phyloP scores from a whole-genome alignment of 53 echinoderm and acorn worm genomes.

The Arbacia lixula region DNA sequence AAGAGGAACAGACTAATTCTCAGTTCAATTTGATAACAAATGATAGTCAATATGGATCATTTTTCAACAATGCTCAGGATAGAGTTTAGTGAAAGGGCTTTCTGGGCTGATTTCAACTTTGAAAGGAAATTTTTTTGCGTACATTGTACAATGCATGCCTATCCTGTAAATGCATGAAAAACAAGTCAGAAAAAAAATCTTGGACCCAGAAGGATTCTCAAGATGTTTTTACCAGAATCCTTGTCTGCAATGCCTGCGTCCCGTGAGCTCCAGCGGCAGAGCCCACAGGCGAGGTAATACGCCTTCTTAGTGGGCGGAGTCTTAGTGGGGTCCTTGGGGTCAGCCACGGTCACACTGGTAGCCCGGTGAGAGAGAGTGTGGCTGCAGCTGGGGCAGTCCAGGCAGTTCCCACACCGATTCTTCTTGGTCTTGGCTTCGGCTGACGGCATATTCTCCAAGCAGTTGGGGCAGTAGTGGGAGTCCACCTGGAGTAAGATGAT shows the following conservation, averaged over 20 bases:
- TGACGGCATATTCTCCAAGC: constrained; percentile 98
- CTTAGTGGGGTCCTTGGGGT: constrained; percentile 66
- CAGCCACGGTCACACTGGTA: constrained; percentile 82
- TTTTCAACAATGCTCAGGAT: no score
- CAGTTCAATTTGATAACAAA: no score
- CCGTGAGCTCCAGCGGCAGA: constrained; percentile 95
- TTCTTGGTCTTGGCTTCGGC: constrained; percentile 93
- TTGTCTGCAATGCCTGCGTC: constrained; percentile 93
- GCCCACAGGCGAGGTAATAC: constrained; percentile 95
- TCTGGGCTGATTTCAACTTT: no score
- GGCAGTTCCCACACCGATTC: constrained; percentile 96
- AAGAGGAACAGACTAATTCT: no score
- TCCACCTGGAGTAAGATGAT: constrained; percentile 85
- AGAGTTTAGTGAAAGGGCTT: no score
- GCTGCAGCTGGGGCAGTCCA: constrained; percentile 95
- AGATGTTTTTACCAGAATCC: constrained; percentile 89
- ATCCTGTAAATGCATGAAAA: no score
- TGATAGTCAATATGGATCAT: no score
- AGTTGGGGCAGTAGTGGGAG: constrained; percentile 97
- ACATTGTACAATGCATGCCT: no score
- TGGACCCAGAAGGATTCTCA: no score
- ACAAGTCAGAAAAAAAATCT: no score
- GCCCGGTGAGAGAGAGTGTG: constrained; percentile 93
- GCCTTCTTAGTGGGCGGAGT: constrained; percentile 92
- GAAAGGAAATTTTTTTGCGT: no score